Evolutionary conservation across 2,797 vertebrate species (phyloP).

Genomic region (Cichlasoma orientale): DNA sequence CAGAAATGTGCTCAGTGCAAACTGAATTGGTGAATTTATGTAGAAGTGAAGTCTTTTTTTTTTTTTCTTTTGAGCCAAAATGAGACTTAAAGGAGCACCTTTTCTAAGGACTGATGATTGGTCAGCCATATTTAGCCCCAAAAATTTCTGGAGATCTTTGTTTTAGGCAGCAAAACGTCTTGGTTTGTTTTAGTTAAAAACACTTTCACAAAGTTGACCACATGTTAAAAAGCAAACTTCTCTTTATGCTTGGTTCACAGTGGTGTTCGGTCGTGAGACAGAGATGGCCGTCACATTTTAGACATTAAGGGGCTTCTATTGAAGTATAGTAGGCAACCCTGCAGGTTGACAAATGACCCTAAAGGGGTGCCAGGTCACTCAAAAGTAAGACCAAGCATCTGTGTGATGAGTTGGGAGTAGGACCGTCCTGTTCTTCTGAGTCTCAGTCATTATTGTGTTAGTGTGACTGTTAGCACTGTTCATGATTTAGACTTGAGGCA

Average conservation of each 20-base stretch:
- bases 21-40: neutral
- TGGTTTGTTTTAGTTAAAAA: neutral
- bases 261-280: neutral
- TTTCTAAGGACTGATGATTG: neutral
- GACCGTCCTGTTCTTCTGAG: neutral
- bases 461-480: slow-evolving; percentile 39
- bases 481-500: slow-evolving; percentile 48
- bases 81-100: neutral
- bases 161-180: neutral
- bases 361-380: neutral
- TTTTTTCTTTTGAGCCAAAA: neutral
- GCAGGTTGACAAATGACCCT: neutral
- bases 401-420: neutral
- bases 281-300: neutral
- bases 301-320: neutral
- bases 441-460: slow-evolving; percentile 17
- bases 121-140: neutral
- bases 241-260: neutral
- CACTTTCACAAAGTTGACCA: neutral
- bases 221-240: neutral
- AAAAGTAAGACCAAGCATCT: neutral
- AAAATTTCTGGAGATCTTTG: no score
- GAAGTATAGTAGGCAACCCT: neutral
- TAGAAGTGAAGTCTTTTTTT: neutral
- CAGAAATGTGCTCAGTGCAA: neutral